Evolutionary conservation across 2,888 invertebrate genomes (phyloP).

Genomic region (Aporophyla lueneburgensis): DNA sequence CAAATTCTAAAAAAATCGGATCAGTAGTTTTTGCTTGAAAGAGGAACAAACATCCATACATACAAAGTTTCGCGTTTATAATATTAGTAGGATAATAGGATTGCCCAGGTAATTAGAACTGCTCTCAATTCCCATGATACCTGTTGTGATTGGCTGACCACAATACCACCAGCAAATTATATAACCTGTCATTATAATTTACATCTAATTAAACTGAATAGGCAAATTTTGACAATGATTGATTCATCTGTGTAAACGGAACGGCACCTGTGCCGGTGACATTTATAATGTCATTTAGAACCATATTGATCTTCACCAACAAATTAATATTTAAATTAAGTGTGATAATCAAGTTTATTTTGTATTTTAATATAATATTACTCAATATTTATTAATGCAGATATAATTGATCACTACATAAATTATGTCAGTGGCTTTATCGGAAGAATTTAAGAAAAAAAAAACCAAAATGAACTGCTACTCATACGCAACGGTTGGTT

Average conservation of each 20-base stretch:
- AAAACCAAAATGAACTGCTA: background rate
- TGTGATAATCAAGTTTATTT: conserved; percentile 4
- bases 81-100: too few relatives aligned
- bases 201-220: background rate
- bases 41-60: too few relatives aligned
- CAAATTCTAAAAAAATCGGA: too few relatives aligned
- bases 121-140: background rate
- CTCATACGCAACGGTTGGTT: background rate
- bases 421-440: conserved; percentile 3
- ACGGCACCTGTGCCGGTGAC: background rate
- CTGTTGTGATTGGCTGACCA: background rate
- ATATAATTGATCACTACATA: background rate
- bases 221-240: conserved; percentile 5
- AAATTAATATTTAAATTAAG: conserved; percentile 30
- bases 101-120: background rate
- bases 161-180: background rate
- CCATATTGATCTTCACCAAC: conserved; percentile 9
- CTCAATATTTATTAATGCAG: conserved; percentile 1
- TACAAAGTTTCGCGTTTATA: too few relatives aligned
- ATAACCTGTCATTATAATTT: background rate
- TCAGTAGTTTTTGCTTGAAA: too few relatives aligned
- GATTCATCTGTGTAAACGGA: conserved; percentile 1
- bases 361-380: background rate
- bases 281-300: conserved; percentile 6
- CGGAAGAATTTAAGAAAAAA: background rate